Conservation (phyloP, 37 sponge, comb jelly and placozoan genomes). For the Chondrilla cf. caribensis region DNA sequence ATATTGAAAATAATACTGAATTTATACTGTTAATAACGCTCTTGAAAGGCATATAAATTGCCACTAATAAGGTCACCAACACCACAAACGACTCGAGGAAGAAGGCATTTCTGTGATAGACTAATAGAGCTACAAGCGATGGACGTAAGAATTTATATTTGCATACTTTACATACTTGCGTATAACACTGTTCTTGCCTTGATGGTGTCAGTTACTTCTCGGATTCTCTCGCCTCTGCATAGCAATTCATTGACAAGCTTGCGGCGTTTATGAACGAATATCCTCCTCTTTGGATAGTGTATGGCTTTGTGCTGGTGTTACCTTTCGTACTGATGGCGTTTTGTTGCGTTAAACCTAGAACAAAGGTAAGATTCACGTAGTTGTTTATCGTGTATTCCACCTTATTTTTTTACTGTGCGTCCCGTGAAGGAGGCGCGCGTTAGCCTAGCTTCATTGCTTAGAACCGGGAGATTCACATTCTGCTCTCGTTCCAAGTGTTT, state of each 20-base stretch:
- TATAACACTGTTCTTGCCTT: background rate
- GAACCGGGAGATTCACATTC: too few species aligned
- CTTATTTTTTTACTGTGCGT: too few species aligned
- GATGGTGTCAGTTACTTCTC: background rate
- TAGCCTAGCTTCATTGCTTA: too few species aligned
- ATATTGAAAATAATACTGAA: too few species aligned
- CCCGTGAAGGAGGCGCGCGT: too few species aligned
- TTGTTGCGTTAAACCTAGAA: conserved; percentile 15
- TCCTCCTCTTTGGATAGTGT: conserved; percentile 47
- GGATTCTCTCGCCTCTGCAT: background rate
- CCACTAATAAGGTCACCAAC: too few species aligned
- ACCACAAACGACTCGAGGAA: background rate
- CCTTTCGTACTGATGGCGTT: conserved; percentile 37
- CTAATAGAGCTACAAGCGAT: background rate
- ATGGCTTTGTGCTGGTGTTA: conserved; percentile 30
- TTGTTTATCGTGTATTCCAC: background rate
- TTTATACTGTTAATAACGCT: too few species aligned
- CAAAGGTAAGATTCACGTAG: background rate
- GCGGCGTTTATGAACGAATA: conserved; percentile 33
- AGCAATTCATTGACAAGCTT: conserved; percentile 22
- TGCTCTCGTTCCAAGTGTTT: too few species aligned
- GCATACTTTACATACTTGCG: background rate
- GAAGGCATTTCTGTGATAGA: background rate
- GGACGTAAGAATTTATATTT: conserved; percentile 16
- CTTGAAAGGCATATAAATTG: too few species aligned